phyloP scores from a whole-genome alignment of 2,888 invertebrate genomes.

The Drosophila merina region DNA sequence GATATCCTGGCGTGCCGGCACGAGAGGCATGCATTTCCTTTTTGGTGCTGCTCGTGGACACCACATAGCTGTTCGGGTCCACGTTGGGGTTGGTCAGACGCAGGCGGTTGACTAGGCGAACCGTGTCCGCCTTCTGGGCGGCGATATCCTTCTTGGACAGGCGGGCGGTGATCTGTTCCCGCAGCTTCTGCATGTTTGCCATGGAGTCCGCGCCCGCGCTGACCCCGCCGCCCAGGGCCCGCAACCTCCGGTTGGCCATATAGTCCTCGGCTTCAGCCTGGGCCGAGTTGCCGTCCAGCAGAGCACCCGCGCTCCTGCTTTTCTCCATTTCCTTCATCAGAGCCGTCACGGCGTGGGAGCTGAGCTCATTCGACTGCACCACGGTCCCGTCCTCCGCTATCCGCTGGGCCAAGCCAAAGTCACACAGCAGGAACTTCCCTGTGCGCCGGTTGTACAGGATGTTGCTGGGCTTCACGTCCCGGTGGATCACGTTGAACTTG shows the following conservation, averaged over 20 bases:
- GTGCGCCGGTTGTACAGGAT: constrained; percentile 92
- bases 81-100: constrained; percentile 86
- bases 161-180: constrained; percentile 28
- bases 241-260: constrained; percentile 10
- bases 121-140: constrained; percentile 67
- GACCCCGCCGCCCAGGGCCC: constrained; percentile 43
- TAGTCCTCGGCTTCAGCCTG: constrained; percentile 59
- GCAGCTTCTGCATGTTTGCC: constrained; percentile 19
- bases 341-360: constrained; percentile 13
- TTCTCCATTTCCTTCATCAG: constrained; percentile 50
- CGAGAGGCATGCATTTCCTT: constrained; percentile 89
- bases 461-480: constrained; percentile 96
- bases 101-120: constrained; percentile 61
- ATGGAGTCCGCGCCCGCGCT: background rate
- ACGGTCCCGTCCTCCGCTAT: constrained; percentile 58
- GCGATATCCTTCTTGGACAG: constrained; percentile 86
- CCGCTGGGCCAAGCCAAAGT: constrained; percentile 94
- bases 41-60: constrained; percentile 86
- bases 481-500: constrained; percentile 92
- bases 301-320: constrained; percentile 29
- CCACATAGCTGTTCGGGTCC: constrained; percentile 87
- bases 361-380: constrained; percentile 51
- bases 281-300: constrained; percentile 56
- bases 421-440: constrained; percentile 91
- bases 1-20: constrained; percentile 95